Base-by-base conservation (phyloP, 1,140 invertebrate species). In the Drosophila ironensis region DNA sequence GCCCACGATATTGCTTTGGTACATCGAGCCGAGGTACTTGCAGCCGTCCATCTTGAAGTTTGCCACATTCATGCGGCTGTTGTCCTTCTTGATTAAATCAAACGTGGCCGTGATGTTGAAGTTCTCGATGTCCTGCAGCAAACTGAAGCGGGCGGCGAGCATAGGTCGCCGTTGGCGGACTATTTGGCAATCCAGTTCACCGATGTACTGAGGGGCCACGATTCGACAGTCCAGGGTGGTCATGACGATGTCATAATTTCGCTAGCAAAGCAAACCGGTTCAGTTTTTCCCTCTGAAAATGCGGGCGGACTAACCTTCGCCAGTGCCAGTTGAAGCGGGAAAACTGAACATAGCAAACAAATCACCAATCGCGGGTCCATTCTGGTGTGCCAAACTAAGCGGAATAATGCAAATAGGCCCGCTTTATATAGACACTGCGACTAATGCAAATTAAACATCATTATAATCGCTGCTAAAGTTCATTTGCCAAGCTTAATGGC, bases 21-120 rank as follows among this genome's bases (percentile, higher is more conserved):
- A 41, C 4, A 60, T 12, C 0, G 45, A 25, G 1, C 20, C 6
- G 6, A 82, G 20, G 20, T 64, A 77, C 7, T 57, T 82, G 63
- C 77, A 82, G 2, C 78, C 72, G 22, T 84, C 63, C 22, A 84
- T 22, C 24, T 70, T 46, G 1, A 38, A 3, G 2, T 38, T 11
- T 0, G 44, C 48, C 1, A 82, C 3, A 12, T 45, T 84, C 28
- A 66, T 37, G 24, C 38, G 44, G 14, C 6, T 59, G 7, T 73
- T 53, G 19, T 82, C 72, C 53, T 48, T 77, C 9, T 61, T 77
- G 0, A 72, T 0, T 6, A 78, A 16, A 11, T 74, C 40, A 3
- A 84, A 11, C 1, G 7, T 12, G 2, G 19, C n/a, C 0, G 16
- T 9, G 0, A 75, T 46, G 8, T 48, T 27, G 7, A 68, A 72